A percentile compares a stretch with the other conserved stretches of the same genome.
phyloP scores from a whole-genome alignment of 2,797 vertebrate species.

The Tapirus indicus region DNA sequence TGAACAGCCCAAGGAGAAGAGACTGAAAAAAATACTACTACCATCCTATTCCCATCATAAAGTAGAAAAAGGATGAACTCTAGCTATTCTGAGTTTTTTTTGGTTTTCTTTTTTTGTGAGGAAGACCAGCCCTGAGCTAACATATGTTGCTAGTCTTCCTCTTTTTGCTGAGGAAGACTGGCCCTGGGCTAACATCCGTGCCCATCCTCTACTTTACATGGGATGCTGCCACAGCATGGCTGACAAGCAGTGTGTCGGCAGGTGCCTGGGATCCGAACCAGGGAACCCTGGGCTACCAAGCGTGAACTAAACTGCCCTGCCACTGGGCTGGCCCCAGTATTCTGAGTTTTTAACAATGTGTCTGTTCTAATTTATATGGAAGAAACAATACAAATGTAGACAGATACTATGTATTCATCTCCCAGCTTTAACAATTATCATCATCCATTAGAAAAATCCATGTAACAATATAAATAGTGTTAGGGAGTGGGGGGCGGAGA shows the following conservation, averaged over 20 bases:
- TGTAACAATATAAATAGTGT: not conserved
- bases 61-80: slow-evolving; percentile 13
- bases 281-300: too few relatives aligned
- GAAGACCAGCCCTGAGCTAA: too few relatives aligned
- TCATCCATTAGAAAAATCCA: not conserved
- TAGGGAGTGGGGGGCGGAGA: not conserved
- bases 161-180: too few relatives aligned
- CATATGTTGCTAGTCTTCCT: too few relatives aligned
- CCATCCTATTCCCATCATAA: not conserved
- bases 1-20: not conserved
- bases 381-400: not conserved
- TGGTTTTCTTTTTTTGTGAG: too few relatives aligned
- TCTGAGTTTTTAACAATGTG: not conserved
- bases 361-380: slow-evolving; percentile 25
- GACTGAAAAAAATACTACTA: not conserved
- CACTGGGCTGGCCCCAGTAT: not conserved
- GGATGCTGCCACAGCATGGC: too few relatives aligned
- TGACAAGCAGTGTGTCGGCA: too few relatives aligned
- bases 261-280: too few relatives aligned
- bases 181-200: too few relatives aligned
- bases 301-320: too few relatives aligned
- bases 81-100: not conserved
- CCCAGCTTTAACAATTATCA: not conserved
- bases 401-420: not conserved
- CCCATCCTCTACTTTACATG: too few relatives aligned